Evolutionary conservation across 64 coral and sea anemone genomes (phyloP).

Genomic region (Actinia equina): DNA sequence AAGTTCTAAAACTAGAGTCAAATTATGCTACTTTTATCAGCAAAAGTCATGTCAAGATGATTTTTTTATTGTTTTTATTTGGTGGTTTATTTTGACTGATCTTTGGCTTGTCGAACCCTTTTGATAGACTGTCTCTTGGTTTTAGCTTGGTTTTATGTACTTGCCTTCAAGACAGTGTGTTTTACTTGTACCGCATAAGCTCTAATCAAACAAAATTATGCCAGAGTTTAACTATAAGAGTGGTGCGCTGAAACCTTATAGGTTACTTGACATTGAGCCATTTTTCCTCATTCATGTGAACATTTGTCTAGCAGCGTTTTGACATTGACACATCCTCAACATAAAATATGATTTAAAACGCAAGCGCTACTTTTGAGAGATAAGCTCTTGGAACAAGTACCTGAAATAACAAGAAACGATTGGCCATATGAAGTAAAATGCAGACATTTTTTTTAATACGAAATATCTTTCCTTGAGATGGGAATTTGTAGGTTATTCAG

Average conservation of each 20-base stretch:
- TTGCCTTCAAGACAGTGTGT: neutral
- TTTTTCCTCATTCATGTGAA: slow-evolving; percentile 15
- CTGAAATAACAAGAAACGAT: neutral
- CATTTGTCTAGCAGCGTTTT: slow-evolving; percentile 17
- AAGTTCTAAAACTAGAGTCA: neutral
- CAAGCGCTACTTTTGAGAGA: neutral
- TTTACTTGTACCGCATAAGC: neutral
- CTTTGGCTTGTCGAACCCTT: neutral
- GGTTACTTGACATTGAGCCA: slow-evolving; percentile 3
- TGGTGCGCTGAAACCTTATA: slow-evolving; percentile 7
- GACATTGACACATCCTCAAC: slow-evolving; percentile 3
- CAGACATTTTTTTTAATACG: neutral
- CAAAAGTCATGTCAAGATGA: neutral
- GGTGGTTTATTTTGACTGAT: neutral
- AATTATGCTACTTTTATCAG: neutral
- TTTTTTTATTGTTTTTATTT: neutral
- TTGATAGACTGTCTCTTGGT: neutral
- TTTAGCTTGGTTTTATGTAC: neutral
- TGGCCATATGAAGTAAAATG: neutral
- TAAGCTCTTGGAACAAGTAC: neutral
- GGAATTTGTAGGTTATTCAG: neutral
- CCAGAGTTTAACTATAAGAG: neutral
- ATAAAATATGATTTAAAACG: slow-evolving; percentile 19
- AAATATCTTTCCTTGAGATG: neutral
- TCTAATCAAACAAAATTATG: slow-evolving; percentile 7